phyloP scores from a whole-genome alignment of 2,888 invertebrate genomes.

The Bombylius discolor region DNA sequence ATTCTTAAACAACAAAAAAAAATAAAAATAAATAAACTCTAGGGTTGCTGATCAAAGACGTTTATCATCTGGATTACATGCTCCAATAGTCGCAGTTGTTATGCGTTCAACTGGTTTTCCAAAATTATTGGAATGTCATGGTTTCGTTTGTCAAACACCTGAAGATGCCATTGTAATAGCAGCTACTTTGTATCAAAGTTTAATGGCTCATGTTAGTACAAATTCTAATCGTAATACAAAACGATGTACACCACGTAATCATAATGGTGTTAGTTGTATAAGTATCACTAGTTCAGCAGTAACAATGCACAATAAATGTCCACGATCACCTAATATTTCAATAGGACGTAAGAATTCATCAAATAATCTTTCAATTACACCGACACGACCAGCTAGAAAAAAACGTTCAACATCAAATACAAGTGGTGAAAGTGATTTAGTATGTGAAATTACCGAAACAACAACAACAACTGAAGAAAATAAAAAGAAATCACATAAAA shows the following conservation, averaged over 20 bases:
- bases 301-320: constrained; percentile 27
- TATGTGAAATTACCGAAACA: constrained; percentile 38
- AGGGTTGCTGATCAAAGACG: constrained; percentile 33
- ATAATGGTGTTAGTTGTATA: constrained; percentile 64
- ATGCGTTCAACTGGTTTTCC: constrained; percentile 67
- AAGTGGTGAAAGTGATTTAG: constrained; percentile 48
- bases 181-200: constrained; percentile 77
- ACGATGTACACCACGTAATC: constrained; percentile 48
- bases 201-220: constrained; percentile 67
- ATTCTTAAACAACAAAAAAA: background rate
- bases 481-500: constrained; percentile 45
- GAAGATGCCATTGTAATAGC: constrained; percentile 88
- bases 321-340: constrained; percentile 22
- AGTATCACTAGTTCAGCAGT: constrained; percentile 55
- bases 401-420: constrained; percentile 55
- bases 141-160: constrained; percentile 76
- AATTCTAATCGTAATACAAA: constrained; percentile 31
- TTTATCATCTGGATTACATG: constrained; percentile 46
- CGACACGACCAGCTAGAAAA: constrained; percentile 60
- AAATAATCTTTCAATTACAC: constrained; percentile 33
- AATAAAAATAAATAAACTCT: background rate
- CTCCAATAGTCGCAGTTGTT: constrained; percentile 79
- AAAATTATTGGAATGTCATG: constrained; percentile 77
- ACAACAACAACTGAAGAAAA: constrained; percentile 39
- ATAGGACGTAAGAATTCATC: constrained; percentile 28